Evolutionary conservation across 2,797 vertebrate species (phyloP).

Genomic region (Nasua narica): DNA sequence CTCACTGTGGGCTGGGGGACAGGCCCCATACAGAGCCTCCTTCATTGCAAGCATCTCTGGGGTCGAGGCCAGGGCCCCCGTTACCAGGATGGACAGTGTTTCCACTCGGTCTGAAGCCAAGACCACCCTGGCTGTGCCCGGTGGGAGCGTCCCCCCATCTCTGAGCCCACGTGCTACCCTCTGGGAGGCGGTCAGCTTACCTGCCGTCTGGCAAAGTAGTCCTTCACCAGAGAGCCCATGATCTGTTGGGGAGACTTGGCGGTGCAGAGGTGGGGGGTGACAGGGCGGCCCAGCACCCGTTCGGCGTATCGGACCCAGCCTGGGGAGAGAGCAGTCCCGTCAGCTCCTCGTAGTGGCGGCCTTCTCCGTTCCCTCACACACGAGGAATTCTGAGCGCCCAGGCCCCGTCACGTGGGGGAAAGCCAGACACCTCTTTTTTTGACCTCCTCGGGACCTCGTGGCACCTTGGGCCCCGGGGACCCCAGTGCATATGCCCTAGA

Average conservation of each 20-base stretch:
- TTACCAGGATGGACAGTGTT: no score
- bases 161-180: rapidly evolving
- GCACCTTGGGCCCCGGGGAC: not conserved
- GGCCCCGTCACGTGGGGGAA: not conserved
- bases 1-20: not conserved
- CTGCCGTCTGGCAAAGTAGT: conserved; percentile 94
- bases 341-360: not conserved
- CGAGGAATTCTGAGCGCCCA: not conserved
- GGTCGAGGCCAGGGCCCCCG: not conserved
- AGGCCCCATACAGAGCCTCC: not conserved
- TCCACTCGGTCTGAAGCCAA: not conserved
- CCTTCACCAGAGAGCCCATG: conserved; percentile 97
- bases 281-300: conserved; percentile 91
- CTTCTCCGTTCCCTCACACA: not conserved
- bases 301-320: conserved; percentile 98
- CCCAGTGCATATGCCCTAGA: not conserved
- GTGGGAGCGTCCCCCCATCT: no score
- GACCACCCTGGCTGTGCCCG: rapidly evolving
- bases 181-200: conserved; percentile 78
- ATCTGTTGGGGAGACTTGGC: conserved; percentile 97
- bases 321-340: conserved; percentile 60
- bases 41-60: not conserved
- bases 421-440: not conserved
- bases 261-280: conserved; percentile 95
- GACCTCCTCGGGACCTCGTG: rapidly evolving